phyloP scores from a whole-genome alignment of 2,888 invertebrate species.

The Volucella inflata region DNA sequence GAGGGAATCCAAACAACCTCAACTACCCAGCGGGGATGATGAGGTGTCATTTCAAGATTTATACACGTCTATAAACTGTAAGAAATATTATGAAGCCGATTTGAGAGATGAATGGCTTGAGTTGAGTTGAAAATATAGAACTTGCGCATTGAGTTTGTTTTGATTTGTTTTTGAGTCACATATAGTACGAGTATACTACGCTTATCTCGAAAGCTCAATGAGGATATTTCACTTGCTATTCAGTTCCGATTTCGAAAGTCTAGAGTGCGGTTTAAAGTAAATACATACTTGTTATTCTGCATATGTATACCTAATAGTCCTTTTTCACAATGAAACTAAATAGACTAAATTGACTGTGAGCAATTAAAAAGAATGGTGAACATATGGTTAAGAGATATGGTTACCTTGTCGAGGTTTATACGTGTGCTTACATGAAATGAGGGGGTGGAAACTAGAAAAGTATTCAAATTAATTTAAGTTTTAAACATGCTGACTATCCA shows the following conservation, averaged over 20 bases:
- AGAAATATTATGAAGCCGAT: conserved; percentile 18
- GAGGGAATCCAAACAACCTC: not conserved
- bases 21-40: not conserved
- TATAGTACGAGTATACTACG: too few species aligned
- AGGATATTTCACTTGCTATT: not conserved
- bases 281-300: too few species aligned
- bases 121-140: conserved; percentile 18
- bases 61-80: not conserved
- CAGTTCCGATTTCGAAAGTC: too few species aligned
- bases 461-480: too few species aligned
- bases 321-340: too few species aligned
- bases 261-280: too few species aligned
- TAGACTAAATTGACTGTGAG: too few species aligned
- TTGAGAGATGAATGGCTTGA: conserved; percentile 42
- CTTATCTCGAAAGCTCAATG: conserved; percentile 11
- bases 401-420: not conserved
- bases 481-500: too few species aligned
- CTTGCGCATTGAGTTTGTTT: conserved; percentile 44
- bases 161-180: not conserved
- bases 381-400: not conserved
- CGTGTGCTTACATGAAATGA: too few species aligned
- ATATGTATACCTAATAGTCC: too few species aligned
- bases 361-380: not conserved
- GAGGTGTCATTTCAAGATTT: conserved; percentile 18
- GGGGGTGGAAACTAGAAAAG: too few species aligned